Base-by-base conservation (phyloP, 2,113 vertebrate genomes). In the Synodontis membranacea region DNA sequence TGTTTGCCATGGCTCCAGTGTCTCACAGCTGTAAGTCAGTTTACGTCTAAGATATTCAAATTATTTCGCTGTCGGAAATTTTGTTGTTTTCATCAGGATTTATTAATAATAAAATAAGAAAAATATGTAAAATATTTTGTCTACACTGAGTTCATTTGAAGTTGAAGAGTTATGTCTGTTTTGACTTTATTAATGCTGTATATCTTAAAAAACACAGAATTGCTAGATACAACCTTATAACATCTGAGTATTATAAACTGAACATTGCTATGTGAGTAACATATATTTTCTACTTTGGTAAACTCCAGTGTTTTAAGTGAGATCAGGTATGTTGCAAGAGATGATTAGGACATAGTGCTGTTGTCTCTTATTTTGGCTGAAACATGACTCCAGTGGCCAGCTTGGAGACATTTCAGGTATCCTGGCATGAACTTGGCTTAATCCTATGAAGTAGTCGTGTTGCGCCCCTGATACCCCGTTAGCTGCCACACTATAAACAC, bases 401-500 rank as follows among this genome's bases (percentile, higher is more conserved):
- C 54, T 42, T 80, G 85, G 44, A 48, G 56, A 75, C 50, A 60
- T 85, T 84, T 66, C 39, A 81, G 80, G 84, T 86, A 84, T 87
- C 80, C 50, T 56, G 76, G 76, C 50, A 80, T 54, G 56, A 37
- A 50, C 87, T 87, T 88, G 88, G 76, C 80, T 87, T 75, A 88
- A 86, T 50, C 37, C 74, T 84, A 66, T 76, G 23, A 81, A 44
- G 62, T 82, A 70, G 48, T 80, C 54, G 4, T 58, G 31, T 80
- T 80, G 50, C 52, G 5, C n/a, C 74, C 39, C 68, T n/a, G 17
- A 82, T 64, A 76, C 80, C 82, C 86, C 44, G 76, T 87, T 90
- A 90, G 70, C 78, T 78, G 62, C 80, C 34, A n/a, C 70, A 84
- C 86, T 81, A 85, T 89, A 89, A 90, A 90, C 89, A 84, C 78